phyloP scores from a whole-genome alignment of 1,140 invertebrate genomes.

The Drosophila nigromelanica region DNA sequence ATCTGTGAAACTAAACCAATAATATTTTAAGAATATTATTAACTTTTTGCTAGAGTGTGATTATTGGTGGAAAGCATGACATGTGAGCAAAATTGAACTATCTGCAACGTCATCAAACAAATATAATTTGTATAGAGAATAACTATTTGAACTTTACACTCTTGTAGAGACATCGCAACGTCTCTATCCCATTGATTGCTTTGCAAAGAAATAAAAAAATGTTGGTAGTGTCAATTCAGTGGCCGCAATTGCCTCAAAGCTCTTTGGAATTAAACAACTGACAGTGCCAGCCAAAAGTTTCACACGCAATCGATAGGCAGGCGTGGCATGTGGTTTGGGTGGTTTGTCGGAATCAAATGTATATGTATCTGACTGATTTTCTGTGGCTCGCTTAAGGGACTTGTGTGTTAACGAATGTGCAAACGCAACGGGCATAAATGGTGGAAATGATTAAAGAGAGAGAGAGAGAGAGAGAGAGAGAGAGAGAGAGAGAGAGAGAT shows the following conservation, averaged over 20 bases:
- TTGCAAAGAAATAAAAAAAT: conserved; percentile 10
- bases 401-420: too few relatives aligned
- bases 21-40: neutral
- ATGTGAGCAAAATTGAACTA: too few relatives aligned
- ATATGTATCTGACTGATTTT: conserved; percentile 11
- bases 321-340: conserved; percentile 1
- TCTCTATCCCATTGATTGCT: conserved; percentile 26
- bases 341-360: conserved; percentile 4
- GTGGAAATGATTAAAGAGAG: too few relatives aligned
- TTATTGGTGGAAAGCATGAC: too few relatives aligned
- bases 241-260: conserved; percentile 25
- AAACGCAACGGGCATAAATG: too few relatives aligned
- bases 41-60: too few relatives aligned
- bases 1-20: neutral
- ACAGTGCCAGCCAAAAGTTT: conserved; percentile 42
- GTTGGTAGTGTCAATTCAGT: conserved; percentile 6
- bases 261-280: conserved; percentile 44
- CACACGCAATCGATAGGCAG: conserved; percentile 33
- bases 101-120: neutral
- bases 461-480: too few relatives aligned
- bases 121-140: neutral
- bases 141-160: neutral
- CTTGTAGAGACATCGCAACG: neutral
- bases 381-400: conserved; percentile 9
- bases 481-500: too few relatives aligned